Conservation (phyloP, 2,113 vertebrate genomes). For the Lates calcarifer region DNA sequence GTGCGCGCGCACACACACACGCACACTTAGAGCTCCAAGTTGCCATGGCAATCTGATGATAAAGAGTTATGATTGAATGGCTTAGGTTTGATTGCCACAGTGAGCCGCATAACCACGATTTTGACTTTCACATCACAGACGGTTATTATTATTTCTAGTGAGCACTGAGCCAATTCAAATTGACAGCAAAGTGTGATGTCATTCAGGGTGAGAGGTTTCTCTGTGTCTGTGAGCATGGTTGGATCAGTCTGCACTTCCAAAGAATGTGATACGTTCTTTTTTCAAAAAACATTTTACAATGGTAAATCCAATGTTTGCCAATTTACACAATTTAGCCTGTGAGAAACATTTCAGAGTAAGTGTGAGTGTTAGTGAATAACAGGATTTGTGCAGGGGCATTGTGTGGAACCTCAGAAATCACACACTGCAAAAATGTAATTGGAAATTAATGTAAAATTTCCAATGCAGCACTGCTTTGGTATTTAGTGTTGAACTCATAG, state of each 20-base stretch:
- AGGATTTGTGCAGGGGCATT: background rate
- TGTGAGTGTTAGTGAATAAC: background rate
- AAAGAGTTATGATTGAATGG: slow-evolving; percentile 62
- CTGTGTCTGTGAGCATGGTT: background rate
- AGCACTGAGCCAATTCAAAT: slow-evolving; percentile 1
- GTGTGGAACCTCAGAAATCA: background rate
- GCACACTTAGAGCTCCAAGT: slow-evolving; percentile 43
- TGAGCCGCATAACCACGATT: slow-evolving; percentile 37
- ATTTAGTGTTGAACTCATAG: too few relatives aligned
- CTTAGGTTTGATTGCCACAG: slow-evolving; percentile 47
- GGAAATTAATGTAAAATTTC: too few relatives aligned
- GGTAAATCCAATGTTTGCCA: background rate
- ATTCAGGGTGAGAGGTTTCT: background rate
- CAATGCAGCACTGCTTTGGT: too few relatives aligned
- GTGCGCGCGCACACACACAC: slow-evolving; percentile 10
- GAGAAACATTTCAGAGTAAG: background rate
- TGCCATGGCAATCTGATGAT: slow-evolving; percentile 68
- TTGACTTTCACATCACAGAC: slow-evolving; percentile 33
- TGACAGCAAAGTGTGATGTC: background rate
- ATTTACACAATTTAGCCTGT: background rate
- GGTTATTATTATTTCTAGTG: slow-evolving; percentile 17
- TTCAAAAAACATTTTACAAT: background rate
- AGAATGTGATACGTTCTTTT: background rate
- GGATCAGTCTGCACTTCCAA: background rate
- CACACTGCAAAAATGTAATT: background rate